Percentiles rank a stretch among this genome's conserved stretches.
Evolutionary conservation across 1,140 invertebrate genomes (phyloP).

Genomic region (Condylostylus longicornis): DNA sequence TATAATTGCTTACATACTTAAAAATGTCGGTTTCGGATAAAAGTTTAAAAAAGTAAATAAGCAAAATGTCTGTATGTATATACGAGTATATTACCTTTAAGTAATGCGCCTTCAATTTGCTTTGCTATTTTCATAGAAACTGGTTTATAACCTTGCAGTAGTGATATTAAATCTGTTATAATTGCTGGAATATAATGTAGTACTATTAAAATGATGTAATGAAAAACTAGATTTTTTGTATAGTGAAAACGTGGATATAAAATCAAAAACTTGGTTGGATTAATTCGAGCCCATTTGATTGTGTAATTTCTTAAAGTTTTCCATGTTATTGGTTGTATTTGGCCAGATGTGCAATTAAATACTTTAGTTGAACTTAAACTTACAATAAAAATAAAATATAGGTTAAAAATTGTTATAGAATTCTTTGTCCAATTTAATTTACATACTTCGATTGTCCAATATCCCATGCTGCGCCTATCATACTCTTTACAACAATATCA

Average conservation of each 20-base stretch:
- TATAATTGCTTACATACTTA: background rate
- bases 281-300: conserved; percentile 51
- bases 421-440: background rate
- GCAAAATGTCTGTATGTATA: too few species aligned
- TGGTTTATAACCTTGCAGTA: conserved; percentile 56
- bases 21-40: background rate
- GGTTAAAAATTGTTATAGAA: conserved; percentile 3
- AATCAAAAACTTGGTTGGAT: conserved; percentile 64
- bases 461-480: too few species aligned
- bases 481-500: too few species aligned
- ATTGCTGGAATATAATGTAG: conserved; percentile 69
- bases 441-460: conserved; percentile 16
- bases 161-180: conserved; percentile 53
- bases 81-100: conserved; percentile 31
- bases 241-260: conserved; percentile 75
- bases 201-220: conserved; percentile 51
- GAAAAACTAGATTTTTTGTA: conserved; percentile 52
- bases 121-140: conserved; percentile 74
- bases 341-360: conserved; percentile 82
- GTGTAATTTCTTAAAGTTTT: conserved; percentile 53
- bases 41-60: background rate
- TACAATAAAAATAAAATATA: background rate
- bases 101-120: conserved; percentile 59
- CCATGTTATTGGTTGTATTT: conserved; percentile 73
- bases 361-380: conserved; percentile 35